Base-by-base conservation (phyloP, 2,888 invertebrate genomes). In the Archips xylosteana region DNA sequence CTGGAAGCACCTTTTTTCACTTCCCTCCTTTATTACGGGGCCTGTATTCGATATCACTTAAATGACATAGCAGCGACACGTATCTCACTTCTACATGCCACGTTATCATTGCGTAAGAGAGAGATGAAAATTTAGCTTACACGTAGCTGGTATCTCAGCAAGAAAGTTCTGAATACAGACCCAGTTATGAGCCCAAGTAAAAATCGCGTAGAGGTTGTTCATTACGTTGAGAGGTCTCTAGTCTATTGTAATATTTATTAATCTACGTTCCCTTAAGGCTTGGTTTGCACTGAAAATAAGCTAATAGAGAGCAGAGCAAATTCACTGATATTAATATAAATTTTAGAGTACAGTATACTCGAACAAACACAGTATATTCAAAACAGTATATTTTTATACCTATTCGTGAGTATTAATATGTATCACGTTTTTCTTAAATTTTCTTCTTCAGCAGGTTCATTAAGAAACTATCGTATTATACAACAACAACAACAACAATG, bases 151-250 rank as follows among this genome's bases (percentile, higher is more conserved):
- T 32, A 57, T 57, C 2, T 23, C 32, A 32, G 3, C 1, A 10
- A 32, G 57, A 8, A 8, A 9, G 3, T 54, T 13, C 0, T n/a
- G 54, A 54, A 23, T 23, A 54, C 8, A 57, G 32, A 10, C 32
- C 10, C 32, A 15, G 54, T 9, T 15, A 54, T 23, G 23, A 62
- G 4, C 12, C 47, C 3, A 23, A 73, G 62, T 63, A 63, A 54
- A 66, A 68, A 63, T 71, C 66, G 54, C 63, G 63, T 63, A 63
- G 68, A 66, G 47, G 15, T 59, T 32, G 62, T 68, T 73, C 62
- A 73, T 73, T 63, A 73, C 23, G 36, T 39, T 59, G 49, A 73
- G 68, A 57, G 68, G 39, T 57, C 62, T 63, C 49, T 8, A 32
- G 36, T 60, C 60, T 51, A 60, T 65, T 66, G 51, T 66, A 12